Evolutionary conservation across 2,888 invertebrate species (phyloP), one percentile per base, ranked within the genome.

Genomic region (Mycalesis mineus): DNA sequence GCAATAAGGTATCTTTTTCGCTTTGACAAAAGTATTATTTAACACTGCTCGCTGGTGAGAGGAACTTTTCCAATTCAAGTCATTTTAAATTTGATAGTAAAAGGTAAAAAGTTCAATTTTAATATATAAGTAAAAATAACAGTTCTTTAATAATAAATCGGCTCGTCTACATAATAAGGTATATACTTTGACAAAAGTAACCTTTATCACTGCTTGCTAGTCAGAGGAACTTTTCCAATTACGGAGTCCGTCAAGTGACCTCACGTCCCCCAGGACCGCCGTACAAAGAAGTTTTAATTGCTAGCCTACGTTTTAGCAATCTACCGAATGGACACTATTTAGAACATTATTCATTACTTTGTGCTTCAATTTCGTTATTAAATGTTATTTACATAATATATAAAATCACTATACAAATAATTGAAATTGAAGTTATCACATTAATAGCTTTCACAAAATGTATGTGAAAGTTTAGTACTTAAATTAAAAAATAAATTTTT

Each of bases 261-360:
- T 70, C 62, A 70, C 68, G 60, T 68, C 58, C 60, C 58, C 61
- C 57, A 68, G 71, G 75, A 72, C 75, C 76, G 72, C 75, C 78
- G 68, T 80, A 84, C 84, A 86, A 88, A 87, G 87, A 88, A 88
- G 80, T 88, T 88, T 88, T 88, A 88, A 88, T 88, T 88, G 86
- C 87, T 76, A 75, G 78, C 82, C 79, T 86, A 82, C 82, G 74
- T 73, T 76, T 75, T 77, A 75, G 78, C 78, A 79, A 82, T 81
- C 80, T 79, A 80, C 72, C 71, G 71, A 69, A 65, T 68, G 68
- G 67, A 69, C 80, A 85, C 85, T 85, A 86, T 84, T 85, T 78
- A 82, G 77, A 78, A 73, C 70, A 67, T 68, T 67, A 65, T 63
- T 66, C 60, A 59, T 66, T 67, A 68, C 68, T 65, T 57, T 63